Conservation (phyloP, 92 coral and sea anemone genomes). For the Paragorgia papillata region DNA sequence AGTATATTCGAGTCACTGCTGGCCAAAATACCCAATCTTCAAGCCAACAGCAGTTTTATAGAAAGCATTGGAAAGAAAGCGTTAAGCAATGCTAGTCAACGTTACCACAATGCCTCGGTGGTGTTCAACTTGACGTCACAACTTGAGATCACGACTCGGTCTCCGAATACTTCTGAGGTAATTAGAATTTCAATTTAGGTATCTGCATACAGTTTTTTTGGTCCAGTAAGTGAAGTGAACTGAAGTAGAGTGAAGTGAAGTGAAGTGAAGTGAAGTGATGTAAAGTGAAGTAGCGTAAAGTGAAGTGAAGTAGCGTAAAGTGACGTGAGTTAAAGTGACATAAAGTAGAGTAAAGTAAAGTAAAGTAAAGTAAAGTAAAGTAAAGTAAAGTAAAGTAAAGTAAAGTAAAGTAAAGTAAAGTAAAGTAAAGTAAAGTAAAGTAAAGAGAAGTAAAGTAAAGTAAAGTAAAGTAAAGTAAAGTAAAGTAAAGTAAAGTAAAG, state of each 20-base stretch:
- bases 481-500: too few species aligned
- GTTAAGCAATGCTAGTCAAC: constrained; percentile 41
- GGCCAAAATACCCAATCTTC: constrained; percentile 48
- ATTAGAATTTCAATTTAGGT: constrained; percentile 4
- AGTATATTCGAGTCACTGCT: constrained; percentile 36
- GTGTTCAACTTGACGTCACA: constrained; percentile 60
- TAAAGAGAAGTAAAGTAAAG: neutral
- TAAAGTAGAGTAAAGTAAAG: neutral
- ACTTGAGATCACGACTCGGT: constrained; percentile 38
- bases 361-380: neutral
- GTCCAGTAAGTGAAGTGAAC: neutral
- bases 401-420: constrained; percentile 3
- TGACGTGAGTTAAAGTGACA: neutral
- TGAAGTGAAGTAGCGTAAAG: neutral
- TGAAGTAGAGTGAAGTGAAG: too few species aligned
- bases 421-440: neutral
- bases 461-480: neutral
- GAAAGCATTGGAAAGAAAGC: constrained; percentile 54
- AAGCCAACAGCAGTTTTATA: constrained; percentile 56
- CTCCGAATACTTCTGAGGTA: constrained; percentile 41
- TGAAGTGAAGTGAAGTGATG: neutral
- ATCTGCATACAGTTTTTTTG: neutral
- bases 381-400: constrained; percentile 1
- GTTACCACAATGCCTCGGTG: constrained; percentile 56
- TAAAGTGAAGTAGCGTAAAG: too few species aligned